These are phyloP conservation scores for Sinotaia quadrata DNA, from an alignment of 2,888 invertebrate genomes.

Conservation along the genomic window DNA sequence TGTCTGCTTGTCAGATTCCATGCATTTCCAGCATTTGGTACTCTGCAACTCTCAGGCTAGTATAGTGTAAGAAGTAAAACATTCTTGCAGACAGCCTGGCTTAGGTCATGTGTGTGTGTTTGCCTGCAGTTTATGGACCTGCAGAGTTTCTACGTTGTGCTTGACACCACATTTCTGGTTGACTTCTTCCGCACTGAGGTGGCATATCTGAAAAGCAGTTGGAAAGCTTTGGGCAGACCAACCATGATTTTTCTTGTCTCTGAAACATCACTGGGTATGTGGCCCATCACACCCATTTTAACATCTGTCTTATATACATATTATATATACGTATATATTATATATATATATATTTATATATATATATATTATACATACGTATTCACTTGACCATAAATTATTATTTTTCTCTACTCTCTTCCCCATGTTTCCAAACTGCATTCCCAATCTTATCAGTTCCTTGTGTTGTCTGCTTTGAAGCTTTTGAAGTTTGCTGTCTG, in stretches of 20 bases:
- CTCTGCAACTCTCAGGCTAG: background rate
- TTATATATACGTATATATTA: too few species aligned
- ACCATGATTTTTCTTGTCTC: constrained; percentile 60
- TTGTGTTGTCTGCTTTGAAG: too few species aligned
- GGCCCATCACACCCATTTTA: too few species aligned
- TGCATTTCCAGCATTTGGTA: background rate
- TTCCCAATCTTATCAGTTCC: too few species aligned
- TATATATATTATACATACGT: too few species aligned
- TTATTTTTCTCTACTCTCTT: too few species aligned
- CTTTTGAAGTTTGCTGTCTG: too few species aligned
- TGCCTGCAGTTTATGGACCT: constrained; percentile 92
- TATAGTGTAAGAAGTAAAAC: constrained; percentile 4
- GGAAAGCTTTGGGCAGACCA: constrained; percentile 98
- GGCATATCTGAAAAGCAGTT: constrained; percentile 97
- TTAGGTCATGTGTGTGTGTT: background rate
- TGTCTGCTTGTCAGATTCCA: background rate
- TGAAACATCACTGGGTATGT: constrained; percentile 50
- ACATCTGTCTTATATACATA: too few species aligned
- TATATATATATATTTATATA: too few species aligned
- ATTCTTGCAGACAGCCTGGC: too few species aligned
- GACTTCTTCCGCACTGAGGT: constrained; percentile 98
- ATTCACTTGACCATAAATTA: too few species aligned
- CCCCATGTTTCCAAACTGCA: too few species aligned
- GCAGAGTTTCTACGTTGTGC: constrained; percentile 97
- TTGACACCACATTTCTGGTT: constrained; percentile 97